Evolutionary conservation across 2,113 vertebrate genomes (phyloP), one percentile per base, ranked within the genome.

Genomic region (Lamprologus sp.): DNA sequence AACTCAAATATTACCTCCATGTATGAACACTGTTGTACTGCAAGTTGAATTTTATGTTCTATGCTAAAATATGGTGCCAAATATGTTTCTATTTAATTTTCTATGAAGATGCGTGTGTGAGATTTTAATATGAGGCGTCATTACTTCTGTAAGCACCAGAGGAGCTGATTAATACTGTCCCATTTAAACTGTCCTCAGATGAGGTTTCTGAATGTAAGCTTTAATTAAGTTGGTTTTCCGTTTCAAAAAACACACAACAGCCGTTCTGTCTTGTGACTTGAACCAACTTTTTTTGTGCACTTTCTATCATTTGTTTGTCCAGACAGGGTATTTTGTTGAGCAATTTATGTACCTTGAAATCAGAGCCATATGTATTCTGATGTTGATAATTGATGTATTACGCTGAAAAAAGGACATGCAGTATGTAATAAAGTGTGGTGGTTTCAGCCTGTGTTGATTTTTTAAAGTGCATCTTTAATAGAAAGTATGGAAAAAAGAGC

Each of bases 11-110:
- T 94, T 94, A 95, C 94, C 94, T 95, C 94, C 82, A 42, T 90
- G 42, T 93, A 80, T 82, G 83, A 89, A 94, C 79, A 87, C 68
- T 84, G 82, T 89, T 86, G 90, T 92, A 82, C 89, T 88, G 89
- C 89, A 90, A 94, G 89, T 63, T 93, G 79, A 91, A 83, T 89
- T 94, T 90, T 93, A 65, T 89, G 84, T 92, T 94, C 93, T 94
- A 94, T 94, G 95, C 95, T 91, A 79, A 94, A 92, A 92, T 75
- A 92, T 89, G 90, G 92, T 96, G 93, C 95, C 95, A 96, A 95
- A 95, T 95, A 93, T 83, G 77, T 90, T 91, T 92, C 85, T 92
- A 73, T 85, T 87, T 86, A n/a, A 82, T 60, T 87, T 55, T 55
- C 26, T 84, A 23, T 73, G 77, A 89, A 21, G 75, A 79, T 53